phyloP scores from a whole-genome alignment of 2,797 vertebrate species.

The Rhinoraja longicauda region DNA sequence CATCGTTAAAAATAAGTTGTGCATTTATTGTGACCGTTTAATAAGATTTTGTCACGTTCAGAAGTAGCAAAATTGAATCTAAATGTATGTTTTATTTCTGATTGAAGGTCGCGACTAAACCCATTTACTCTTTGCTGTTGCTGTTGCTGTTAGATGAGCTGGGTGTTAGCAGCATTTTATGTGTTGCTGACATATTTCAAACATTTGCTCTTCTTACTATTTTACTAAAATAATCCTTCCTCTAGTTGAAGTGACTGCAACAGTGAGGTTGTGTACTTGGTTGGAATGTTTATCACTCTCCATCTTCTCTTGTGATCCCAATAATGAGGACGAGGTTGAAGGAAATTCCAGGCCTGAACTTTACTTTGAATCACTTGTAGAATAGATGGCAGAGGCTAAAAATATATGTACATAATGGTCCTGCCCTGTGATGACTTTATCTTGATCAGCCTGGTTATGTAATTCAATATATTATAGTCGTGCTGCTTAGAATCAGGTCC shows the following conservation, averaged over 20 bases:
- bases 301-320: background rate
- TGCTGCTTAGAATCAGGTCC: no score
- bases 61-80: background rate
- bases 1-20: background rate
- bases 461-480: no score
- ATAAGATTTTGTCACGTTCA: background rate
- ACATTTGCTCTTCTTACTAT: background rate
- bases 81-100: background rate
- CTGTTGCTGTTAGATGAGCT: background rate
- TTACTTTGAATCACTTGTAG: background rate
- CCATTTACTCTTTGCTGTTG: background rate
- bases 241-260: background rate
- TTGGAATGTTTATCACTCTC: background rate
- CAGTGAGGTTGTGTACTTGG: background rate
- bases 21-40: background rate
- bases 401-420: background rate
- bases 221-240: background rate
- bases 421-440: background rate
- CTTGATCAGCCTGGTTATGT: background rate
- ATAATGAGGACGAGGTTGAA: background rate
- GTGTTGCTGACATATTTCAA: background rate
- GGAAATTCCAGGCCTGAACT: background rate
- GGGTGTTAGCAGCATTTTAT: background rate
- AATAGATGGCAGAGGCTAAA: no score
- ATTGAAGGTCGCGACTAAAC: background rate